phyloP scores from a whole-genome alignment of 2,888 invertebrate species.

The Timema podura region DNA sequence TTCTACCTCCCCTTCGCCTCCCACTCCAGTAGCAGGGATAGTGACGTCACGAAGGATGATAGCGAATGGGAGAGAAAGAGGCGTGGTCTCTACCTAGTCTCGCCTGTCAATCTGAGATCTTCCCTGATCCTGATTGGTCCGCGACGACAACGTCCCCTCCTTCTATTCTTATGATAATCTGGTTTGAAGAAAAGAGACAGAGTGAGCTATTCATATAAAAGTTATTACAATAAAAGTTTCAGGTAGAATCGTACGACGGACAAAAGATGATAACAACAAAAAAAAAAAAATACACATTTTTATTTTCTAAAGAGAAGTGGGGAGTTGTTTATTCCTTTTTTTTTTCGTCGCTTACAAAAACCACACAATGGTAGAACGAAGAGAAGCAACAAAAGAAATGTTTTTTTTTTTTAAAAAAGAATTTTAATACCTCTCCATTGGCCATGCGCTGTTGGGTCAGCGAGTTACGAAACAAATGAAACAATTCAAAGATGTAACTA shows the following conservation, averaged over 20 bases:
- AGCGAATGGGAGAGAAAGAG: slow-evolving; percentile 9
- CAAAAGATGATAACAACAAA: slow-evolving; percentile 9
- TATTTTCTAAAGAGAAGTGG: slow-evolving; percentile 10
- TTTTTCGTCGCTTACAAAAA: slow-evolving; percentile 11
- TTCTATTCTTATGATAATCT: slow-evolving; percentile 20
- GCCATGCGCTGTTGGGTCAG: slow-evolving; percentile 20
- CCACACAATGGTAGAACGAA: background rate
- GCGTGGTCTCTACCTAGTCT: slow-evolving; percentile 9
- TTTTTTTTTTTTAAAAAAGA: slow-evolving; percentile 8
- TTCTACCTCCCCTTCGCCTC: background rate
- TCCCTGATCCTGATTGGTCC: slow-evolving; percentile 19
- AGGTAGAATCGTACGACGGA: background rate
- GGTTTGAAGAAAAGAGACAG: background rate
- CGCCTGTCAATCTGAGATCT: slow-evolving; percentile 9
- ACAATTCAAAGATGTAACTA: slow-evolving; percentile 15
- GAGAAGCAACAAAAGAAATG: slow-evolving; percentile 9
- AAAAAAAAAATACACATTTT: slow-evolving; percentile 8
- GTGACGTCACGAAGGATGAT: background rate
- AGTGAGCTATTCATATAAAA: background rate
- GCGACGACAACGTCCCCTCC: slow-evolving; percentile 9
- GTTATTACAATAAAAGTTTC: background rate
- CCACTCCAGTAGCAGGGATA: background rate
- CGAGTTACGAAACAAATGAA: background rate
- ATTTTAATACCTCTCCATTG: background rate
- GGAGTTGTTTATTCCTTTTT: slow-evolving; percentile 8